Conservation (phyloP, 2,113 vertebrate species). For the Progne subis region DNA sequence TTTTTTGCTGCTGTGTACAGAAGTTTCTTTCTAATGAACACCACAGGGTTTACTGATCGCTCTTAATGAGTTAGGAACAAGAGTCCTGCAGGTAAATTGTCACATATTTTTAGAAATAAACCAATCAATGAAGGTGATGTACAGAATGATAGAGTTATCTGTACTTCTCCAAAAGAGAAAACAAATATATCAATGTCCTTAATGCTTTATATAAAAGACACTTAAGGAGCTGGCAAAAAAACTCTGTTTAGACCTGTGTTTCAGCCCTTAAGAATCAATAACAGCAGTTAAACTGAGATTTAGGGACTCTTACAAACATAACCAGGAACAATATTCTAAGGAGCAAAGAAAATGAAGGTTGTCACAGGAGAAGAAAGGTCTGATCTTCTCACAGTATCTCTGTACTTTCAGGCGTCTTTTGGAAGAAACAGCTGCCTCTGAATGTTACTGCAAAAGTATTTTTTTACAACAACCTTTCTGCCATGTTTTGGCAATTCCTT, state of each 20-base stretch:
- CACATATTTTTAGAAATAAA: constrained; percentile 67
- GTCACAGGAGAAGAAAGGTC: background rate
- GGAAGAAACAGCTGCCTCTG: background rate
- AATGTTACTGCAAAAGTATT: background rate
- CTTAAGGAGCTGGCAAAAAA: constrained; percentile 1
- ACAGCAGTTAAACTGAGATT: constrained; percentile 32
- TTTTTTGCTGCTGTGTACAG: constrained; percentile 38
- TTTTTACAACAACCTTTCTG: background rate
- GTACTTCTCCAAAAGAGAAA: constrained; percentile 16
- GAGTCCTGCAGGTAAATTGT: constrained; percentile 64
- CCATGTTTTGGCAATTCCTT: background rate
- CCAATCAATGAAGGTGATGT: constrained; percentile 47
- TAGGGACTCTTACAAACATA: constrained; percentile 1
- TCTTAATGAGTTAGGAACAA: constrained; percentile 66
- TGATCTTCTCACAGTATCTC: background rate
- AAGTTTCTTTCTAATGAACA: constrained; percentile 73
- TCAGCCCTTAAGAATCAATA: constrained; percentile 11
- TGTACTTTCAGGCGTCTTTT: background rate
- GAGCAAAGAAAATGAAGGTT: background rate
- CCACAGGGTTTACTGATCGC: constrained; percentile 71
- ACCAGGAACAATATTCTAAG: constrained; percentile 11
- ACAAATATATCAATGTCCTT: constrained; percentile 39
- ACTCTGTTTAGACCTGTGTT: background rate
- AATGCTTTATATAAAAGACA: constrained; percentile 5
- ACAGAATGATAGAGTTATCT: constrained; percentile 22